These are phyloP conservation scores for Deilephila elpenor DNA, from an alignment of 2,888 invertebrate genomes.

Conservation along the genomic window DNA sequence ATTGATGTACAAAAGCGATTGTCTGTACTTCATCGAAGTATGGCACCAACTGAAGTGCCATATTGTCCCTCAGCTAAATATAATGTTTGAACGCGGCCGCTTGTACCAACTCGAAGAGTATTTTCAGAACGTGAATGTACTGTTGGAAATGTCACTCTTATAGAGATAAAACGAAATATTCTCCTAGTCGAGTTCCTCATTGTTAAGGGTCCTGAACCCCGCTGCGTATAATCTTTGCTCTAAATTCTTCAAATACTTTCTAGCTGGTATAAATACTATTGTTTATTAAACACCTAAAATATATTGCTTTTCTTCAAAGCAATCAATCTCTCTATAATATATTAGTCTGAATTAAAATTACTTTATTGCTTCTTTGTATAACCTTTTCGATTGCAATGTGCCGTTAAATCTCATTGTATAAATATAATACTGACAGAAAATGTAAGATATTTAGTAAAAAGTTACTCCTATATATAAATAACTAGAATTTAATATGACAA, in stretches of 20 bases:
- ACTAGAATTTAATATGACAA: too few species aligned
- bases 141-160: conserved; percentile 10
- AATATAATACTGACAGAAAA: too few species aligned
- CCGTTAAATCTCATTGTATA: too few species aligned
- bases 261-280: too few species aligned
- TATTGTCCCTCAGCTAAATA: not conserved
- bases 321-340: too few species aligned
- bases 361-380: too few species aligned
- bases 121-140: conserved; percentile 20
- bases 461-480: too few species aligned
- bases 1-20: not conserved
- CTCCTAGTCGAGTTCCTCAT: not conserved
- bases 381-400: too few species aligned
- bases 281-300: too few species aligned
- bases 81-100: not conserved
- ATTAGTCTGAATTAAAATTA: too few species aligned
- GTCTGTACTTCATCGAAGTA: not conserved
- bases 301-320: too few species aligned
- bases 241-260: not conserved
- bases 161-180: not conserved
- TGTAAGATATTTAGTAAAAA: too few species aligned
- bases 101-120: conserved; percentile 16
- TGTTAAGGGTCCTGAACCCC: not conserved
- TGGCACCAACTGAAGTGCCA: not conserved
- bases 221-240: not conserved